Base-by-base conservation (phyloP, 2,797 vertebrate species). In the Spondyliosoma cantharus region DNA sequence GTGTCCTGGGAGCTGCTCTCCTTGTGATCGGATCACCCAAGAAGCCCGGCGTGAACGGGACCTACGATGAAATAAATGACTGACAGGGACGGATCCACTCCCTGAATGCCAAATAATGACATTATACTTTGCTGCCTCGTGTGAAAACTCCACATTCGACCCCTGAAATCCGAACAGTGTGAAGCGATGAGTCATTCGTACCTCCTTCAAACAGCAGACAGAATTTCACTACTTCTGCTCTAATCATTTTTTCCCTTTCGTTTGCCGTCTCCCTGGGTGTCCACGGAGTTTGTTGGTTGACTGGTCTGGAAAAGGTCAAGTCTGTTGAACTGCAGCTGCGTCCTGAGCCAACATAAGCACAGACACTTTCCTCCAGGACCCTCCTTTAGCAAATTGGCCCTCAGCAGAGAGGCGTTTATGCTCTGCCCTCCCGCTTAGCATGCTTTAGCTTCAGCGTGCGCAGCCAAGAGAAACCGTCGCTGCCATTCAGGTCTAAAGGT, bases 391-490 rank as follows among this genome's bases (percentile, higher is more conserved):
- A 82, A 88, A 78, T 43, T 73, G 82, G 70, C 81, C 87, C 61
- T 69, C 73, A 20, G 84, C 83, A 88, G 78, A 89, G 72, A 74
- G 76, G 86, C 49, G 24, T 52, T 64, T 64, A 6, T 2, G 67
- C 78, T 83, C 83, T 87, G 87, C 6, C 32, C 29, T 29, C 29
- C 29, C 29, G 29, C 85, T 84, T 87, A 87, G 80, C 78, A 71
- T 53, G 69, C 78, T 80, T 29, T 77, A 81, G 84, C 71, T 69
- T 76, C 57, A 81, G 82, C 81, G 42, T 56, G 79, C 15, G n/a
- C 76, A 63, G 89, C 91, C 91, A 93, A 91, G 83, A 89, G 78
- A 83, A 90, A 86, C 87, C 53, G 85, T 83, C 75, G 52, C 64
- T 27, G 27, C 27, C 77, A 25, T 84, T 81, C 42, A 80, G 78